Base-by-base conservation (phyloP, 1,140 invertebrate genomes). In the Acyrthosiphon pisum region DNA sequence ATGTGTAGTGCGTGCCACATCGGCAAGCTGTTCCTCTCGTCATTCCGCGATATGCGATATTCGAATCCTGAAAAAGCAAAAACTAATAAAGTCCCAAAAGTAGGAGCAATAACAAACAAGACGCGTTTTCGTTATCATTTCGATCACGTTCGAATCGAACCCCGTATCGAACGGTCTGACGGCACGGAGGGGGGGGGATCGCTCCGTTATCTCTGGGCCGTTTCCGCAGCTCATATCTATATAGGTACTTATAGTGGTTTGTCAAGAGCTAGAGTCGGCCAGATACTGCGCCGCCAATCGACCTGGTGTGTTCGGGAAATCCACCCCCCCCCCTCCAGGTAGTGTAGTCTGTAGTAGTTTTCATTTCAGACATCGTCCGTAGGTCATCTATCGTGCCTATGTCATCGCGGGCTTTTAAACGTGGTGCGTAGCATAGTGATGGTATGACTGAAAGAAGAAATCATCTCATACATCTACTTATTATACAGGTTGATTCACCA, bases 41-140 rank as follows among this genome's bases (percentile, higher is more conserved):
- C 2, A 7, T 48, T 35, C 87, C n/a, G 8, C 41, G 44, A 22
- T 18, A 26, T 53, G 8, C 41, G 44, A 22, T 18, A 26, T 53
- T 68, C 26, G 53, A 68, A 90, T 68, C 53, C 89, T 14, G 11
- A n/a, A 14, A 44, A 44, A 68, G 23, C 26, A 90, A 68, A 90
- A 90, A 60, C 88, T 56, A 88, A 41, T 89, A 90, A 90, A 68
- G 50, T 68, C 11, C 53, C 53, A 8, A 90, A 41, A 30, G 88
- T 44, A 44, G 88, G 20, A 30, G 35, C 23, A 30, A 90, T 90
- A 68, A 90, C 89, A 60, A 68, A 90, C 37, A 68, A 14, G 4
- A 14, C 26, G 89, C 41, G 11, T 60, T 90, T 56, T 90, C 37
- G 53, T 90, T 90, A 90, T 56, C 89, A 90, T 90, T 41, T 90